Evolutionary conservation across 2,113 vertebrate genomes (phyloP), one percentile per base, ranked within the genome.

Genomic region (Thermophis baileyi): DNA sequence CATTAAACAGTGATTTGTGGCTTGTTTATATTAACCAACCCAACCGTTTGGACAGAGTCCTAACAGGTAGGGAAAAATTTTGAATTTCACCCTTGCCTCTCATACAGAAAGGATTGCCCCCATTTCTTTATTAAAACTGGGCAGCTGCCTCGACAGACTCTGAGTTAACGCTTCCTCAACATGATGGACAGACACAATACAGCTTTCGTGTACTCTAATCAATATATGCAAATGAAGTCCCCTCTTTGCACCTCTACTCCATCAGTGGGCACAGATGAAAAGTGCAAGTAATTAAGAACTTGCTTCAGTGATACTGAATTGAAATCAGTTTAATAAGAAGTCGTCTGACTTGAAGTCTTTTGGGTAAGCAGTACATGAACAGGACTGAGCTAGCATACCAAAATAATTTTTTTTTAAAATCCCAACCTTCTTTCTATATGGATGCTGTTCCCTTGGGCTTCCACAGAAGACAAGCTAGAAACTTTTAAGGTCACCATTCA

Each of bases 201-300:
- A 87, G 87, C 74, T 86, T 91, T 87, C 55, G 74, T 91, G 60
- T 91, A 53, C 54, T 49, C 87, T 87, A 91, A 94, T 93, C 88
- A 91, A 89, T 85, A 91, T 93, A 94, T 93, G 91, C 55, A 94
- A 92, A 93, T 94, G 20, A 49, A 46, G 74, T 54, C 88, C 47
- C 92, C 87, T 91, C 74, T 54, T 85, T 90, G 89, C 89, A 44
- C 47, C 88, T 60, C 86, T 86, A 89, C 91, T 63, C 91, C 51
- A 18, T 91, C 85, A 60, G 85, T 63, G 47, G 63, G 89, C 91
- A 93, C 85, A 93, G 91, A 92, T 92, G 91, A 93, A 94, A 94
- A 93, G 94, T 87, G 89, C 91, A 92, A 92, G 93, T 92, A 93
- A 92, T 90, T 90, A 93, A 88, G 91, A 87, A 89, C 91, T 93